These are phyloP conservation scores for Drosophila tani DNA, from an alignment of 1,140 invertebrate species.

Conservation along the genomic window DNA sequence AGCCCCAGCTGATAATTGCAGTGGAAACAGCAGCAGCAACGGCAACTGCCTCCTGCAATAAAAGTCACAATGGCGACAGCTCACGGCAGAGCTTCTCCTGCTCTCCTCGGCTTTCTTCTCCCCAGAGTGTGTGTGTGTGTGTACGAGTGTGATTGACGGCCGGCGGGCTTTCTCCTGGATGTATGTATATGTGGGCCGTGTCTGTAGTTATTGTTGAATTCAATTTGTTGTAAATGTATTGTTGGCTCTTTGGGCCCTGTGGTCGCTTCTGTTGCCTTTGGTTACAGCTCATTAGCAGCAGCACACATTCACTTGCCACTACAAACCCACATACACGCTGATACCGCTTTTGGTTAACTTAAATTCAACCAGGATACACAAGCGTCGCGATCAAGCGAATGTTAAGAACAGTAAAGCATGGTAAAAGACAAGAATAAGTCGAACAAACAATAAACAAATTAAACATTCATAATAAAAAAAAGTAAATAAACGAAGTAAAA, in stretches of 20 bases:
- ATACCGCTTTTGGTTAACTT: conserved; percentile 49
- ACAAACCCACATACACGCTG: conserved; percentile 10
- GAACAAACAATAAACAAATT: no score
- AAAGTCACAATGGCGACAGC: conserved; percentile 53
- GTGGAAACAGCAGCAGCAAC: conserved; percentile 38
- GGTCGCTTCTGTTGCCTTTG: conserved; percentile 61
- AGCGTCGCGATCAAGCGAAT: conserved; percentile 21
- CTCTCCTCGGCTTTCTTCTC: conserved; percentile 7
- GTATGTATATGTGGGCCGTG: background rate
- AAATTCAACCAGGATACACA: conserved; percentile 34
- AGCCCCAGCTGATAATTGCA: conserved; percentile 58
- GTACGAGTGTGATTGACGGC: conserved; percentile 37
- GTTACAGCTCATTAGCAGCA: conserved; percentile 71
- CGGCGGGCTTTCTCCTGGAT: conserved; percentile 23
- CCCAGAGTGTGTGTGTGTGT: conserved; percentile 18
- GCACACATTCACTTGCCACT: conserved; percentile 9
- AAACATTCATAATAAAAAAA: no score
- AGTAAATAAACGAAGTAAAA: no score
- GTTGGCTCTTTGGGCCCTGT: conserved; percentile 31
- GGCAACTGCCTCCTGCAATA: conserved; percentile 48
- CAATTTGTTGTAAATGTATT: conserved; percentile 66
- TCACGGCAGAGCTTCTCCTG: conserved; percentile 44
- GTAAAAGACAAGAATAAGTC: background rate
- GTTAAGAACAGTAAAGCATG: conserved; percentile 10
- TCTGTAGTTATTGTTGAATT: conserved; percentile 58